Percentiles rank a stretch among this genome's conserved stretches.
Evolutionary conservation across 2,797 vertebrate genomes (phyloP).

Genomic region (Sebastes vulpes): DNA sequence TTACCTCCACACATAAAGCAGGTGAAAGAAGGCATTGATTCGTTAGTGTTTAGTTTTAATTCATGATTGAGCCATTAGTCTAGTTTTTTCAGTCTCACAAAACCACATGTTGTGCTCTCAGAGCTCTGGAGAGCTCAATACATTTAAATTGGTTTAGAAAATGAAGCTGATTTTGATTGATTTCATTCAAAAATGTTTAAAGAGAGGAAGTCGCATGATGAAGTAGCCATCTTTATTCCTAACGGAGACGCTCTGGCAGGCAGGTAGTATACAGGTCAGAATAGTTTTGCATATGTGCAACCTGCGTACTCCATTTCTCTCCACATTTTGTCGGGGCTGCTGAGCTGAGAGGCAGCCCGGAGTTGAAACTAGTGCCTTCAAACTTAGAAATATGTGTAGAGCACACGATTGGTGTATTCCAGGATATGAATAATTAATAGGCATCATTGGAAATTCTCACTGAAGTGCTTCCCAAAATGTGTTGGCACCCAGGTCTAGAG

Average conservation of each 20-base stretch:
- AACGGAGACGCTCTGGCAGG: slow-evolving; percentile 14
- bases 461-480: slow-evolving; percentile 86
- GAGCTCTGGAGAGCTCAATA: slow-evolving; percentile 5
- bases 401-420: slow-evolving; percentile 80
- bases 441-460: slow-evolving; percentile 85
- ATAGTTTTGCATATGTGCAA: slow-evolving; percentile 29
- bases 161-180: slow-evolving; percentile 9
- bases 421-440: slow-evolving; percentile 84
- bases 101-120: slow-evolving; percentile 9
- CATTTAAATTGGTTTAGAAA: slow-evolving; percentile 2
- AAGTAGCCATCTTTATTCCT: slow-evolving; percentile 17
- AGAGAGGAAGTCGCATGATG: background rate
- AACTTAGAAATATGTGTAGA: slow-evolving; percentile 77
- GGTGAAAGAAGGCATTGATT: slow-evolving; percentile 72
- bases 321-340: slow-evolving; percentile 18
- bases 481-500: slow-evolving; percentile 82
- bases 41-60: slow-evolving; percentile 40
- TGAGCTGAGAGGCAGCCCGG: slow-evolving; percentile 32
- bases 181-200: slow-evolving; percentile 19
- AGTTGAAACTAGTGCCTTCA: slow-evolving; percentile 68
- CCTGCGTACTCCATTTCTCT: slow-evolving; percentile 28
- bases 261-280: slow-evolving; percentile 21
- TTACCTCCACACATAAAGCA: slow-evolving; percentile 44
- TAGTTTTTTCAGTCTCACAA: slow-evolving; percentile 8
- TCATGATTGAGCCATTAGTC: slow-evolving; percentile 33